A percentile compares a stretch with the other conserved stretches of the same genome.
These are phyloP conservation scores for Eristalis pertinax DNA, from an alignment of 2,888 invertebrate genomes.

Conservation along the genomic window DNA sequence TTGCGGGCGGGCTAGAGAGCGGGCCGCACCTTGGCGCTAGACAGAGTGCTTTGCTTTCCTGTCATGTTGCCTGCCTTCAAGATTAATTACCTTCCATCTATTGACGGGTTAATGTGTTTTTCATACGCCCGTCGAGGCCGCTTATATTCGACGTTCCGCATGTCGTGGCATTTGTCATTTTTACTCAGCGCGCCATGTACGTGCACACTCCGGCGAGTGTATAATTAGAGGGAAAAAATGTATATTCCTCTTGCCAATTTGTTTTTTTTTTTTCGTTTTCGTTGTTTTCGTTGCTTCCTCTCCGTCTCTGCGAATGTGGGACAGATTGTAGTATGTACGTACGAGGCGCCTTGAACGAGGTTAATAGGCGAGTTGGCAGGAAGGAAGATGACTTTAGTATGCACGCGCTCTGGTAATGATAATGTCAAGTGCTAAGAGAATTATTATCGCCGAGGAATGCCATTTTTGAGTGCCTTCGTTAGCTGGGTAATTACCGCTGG, in stretches of 20 bases:
- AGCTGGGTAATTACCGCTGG: constrained; percentile 38
- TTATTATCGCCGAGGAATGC: constrained; percentile 41
- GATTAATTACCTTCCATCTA: constrained; percentile 62
- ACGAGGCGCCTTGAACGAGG: constrained; percentile 33
- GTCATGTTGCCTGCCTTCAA: constrained; percentile 52
- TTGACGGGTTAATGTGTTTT: constrained; percentile 65
- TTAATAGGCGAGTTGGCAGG: constrained; percentile 44
- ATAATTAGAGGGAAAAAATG: constrained; percentile 54
- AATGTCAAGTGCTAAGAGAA: constrained; percentile 53
- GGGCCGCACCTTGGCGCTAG: constrained; percentile 36
- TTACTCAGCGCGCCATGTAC: constrained; percentile 4
- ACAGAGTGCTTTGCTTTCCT: constrained; percentile 40
- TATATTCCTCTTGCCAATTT: neutral
- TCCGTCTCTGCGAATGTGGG: constrained; percentile 25
- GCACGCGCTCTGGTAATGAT: constrained; percentile 58
- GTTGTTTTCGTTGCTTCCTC: constrained; percentile 14
- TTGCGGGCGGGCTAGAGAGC: neutral
- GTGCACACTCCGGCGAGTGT: constrained; percentile 40
- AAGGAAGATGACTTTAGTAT: neutral
- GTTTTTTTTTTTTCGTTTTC: neutral
- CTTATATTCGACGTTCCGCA: constrained; percentile 30
- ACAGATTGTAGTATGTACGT: constrained; percentile 27
- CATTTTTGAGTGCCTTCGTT: constrained; percentile 59
- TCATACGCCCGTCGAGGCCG: constrained; percentile 42
- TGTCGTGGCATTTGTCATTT: constrained; percentile 60